Percentiles rank a stretch among this genome's conserved stretches.
Conservation (phyloP, 2,888 invertebrate species). For the Calameuta filiformis region DNA sequence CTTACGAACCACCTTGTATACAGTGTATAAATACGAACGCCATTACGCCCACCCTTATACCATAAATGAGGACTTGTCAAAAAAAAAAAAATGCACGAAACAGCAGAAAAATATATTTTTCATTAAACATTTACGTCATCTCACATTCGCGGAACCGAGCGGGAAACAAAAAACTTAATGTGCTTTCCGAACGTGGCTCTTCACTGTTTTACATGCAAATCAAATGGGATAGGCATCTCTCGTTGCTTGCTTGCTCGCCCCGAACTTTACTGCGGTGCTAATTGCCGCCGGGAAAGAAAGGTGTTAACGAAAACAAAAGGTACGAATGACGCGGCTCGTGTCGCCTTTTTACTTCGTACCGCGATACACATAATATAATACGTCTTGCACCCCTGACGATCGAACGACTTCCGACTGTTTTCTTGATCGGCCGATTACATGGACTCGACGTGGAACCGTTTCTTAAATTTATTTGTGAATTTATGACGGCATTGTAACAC, state of each 20-base stretch:
- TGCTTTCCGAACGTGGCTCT: conserved; percentile 26
- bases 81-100: conserved; percentile 4
- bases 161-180: conserved; percentile 6
- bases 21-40: background rate
- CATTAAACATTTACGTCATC: background rate
- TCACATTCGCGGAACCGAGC: background rate
- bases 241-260: conserved; percentile 19
- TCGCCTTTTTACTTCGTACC: background rate
- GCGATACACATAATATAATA: background rate
- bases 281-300: conserved; percentile 55
- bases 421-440: background rate
- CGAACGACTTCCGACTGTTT: conserved; percentile 28
- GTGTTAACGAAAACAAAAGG: conserved; percentile 56
- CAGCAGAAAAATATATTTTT: background rate
- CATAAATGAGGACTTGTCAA: background rate
- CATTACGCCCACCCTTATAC: background rate
- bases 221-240: conserved; percentile 27
- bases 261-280: conserved; percentile 56
- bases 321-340: background rate
- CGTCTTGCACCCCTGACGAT: conserved; percentile 12
- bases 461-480: background rate
- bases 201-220: conserved; percentile 50
- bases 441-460: background rate
- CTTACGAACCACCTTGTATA: background rate
- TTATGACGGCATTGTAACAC: background rate